Conservation (phyloP, 1,140 invertebrate genomes). For the Papilio polytes region DNA sequence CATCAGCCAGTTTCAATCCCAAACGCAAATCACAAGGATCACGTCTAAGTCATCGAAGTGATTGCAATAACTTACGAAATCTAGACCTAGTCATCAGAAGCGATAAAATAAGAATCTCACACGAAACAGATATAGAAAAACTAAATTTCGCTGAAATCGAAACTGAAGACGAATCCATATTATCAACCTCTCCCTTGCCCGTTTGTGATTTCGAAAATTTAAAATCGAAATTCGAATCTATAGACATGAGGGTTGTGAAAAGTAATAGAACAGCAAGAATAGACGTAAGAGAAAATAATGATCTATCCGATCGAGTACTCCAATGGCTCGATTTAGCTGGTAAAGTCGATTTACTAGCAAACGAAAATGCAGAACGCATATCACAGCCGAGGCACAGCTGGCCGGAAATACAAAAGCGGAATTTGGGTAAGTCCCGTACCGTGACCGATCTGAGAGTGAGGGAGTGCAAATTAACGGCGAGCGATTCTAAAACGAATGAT, state of each 20-base stretch:
- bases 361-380: slow-evolving; percentile 66
- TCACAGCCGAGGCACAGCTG: slow-evolving; percentile 76
- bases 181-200: slow-evolving; percentile 61
- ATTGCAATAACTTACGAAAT: slow-evolving; percentile 59
- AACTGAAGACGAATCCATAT: slow-evolving; percentile 58
- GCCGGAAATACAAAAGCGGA: slow-evolving; percentile 71
- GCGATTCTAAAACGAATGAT: slow-evolving; percentile 57
- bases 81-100: slow-evolving; percentile 65
- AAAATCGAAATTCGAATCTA: slow-evolving; percentile 46
- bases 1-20: slow-evolving; percentile 58
- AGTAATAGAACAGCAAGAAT: slow-evolving; percentile 66
- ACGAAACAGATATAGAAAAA: slow-evolving; percentile 56
- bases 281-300: slow-evolving; percentile 69
- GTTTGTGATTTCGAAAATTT: slow-evolving; percentile 53
- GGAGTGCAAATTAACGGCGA: slow-evolving; percentile 53
- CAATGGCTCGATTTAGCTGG: slow-evolving; percentile 86
- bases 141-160: slow-evolving; percentile 67
- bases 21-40: slow-evolving; percentile 49
- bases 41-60: slow-evolving; percentile 52
- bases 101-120: slow-evolving; percentile 49
- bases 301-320: slow-evolving; percentile 84
- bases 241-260: slow-evolving; percentile 67
- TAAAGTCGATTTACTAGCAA: slow-evolving; percentile 68
- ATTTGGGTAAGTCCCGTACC: slow-evolving; percentile 70
- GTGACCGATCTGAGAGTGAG: slow-evolving; percentile 59